A percentile compares a stretch with the other conserved stretches of the same genome.
These are phyloP conservation scores for Aricia agestis DNA, from an alignment of 1,140 invertebrate genomes.

Conservation along the genomic window DNA sequence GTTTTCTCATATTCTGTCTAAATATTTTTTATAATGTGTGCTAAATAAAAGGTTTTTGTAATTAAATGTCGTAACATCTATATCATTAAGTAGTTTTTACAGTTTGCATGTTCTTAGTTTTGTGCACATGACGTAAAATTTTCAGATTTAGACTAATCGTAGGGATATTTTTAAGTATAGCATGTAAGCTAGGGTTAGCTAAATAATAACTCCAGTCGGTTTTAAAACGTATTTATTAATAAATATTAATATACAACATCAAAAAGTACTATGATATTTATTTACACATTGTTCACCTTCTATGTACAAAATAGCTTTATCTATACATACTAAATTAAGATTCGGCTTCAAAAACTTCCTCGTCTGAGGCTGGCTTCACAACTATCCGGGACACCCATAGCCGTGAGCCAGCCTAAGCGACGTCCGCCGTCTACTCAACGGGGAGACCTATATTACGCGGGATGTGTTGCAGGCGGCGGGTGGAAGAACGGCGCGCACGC, in stretches of 20 bases:
- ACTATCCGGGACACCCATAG: no score
- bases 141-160: constrained; percentile 38
- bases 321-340: neutral
- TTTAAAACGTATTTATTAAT: constrained; percentile 14
- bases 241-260: constrained; percentile 8
- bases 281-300: constrained; percentile 19
- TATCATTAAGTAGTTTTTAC: neutral
- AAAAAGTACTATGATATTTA: constrained; percentile 6
- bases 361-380: no score
- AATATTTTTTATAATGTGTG: no score
- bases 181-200: neutral
- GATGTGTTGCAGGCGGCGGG: constrained; percentile 76
- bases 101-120: neutral
- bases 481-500: constrained; percentile 65
- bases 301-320: constrained; percentile 10
- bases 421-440: neutral
- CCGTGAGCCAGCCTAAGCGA: no score
- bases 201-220: neutral
- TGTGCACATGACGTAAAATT: constrained; percentile 45
- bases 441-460: neutral
- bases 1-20: no score
- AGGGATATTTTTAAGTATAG: neutral
- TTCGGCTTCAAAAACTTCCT: neutral
- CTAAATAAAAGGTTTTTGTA: neutral
- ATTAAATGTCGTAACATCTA: neutral